Percentiles rank a stretch among this genome's conserved stretches.
Evolutionary conservation across 2,113 vertebrate genomes (phyloP).

Genomic region (Bucco capensis): DNA sequence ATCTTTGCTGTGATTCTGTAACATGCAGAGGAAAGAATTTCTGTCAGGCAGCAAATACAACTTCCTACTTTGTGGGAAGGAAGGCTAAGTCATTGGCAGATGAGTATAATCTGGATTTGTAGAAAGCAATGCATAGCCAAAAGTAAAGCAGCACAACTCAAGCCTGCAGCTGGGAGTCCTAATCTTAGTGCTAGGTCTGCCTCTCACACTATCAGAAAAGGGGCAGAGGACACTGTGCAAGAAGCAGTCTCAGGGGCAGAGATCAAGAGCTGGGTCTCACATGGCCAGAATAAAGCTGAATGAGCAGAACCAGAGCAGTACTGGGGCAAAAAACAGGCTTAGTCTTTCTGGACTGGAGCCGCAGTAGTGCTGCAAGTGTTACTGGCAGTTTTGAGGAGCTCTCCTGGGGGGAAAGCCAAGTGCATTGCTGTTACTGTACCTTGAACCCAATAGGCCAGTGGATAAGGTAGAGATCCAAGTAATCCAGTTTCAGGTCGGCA

Average conservation of each 20-base stretch:
- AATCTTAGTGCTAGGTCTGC: background rate
- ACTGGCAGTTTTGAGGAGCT: background rate
- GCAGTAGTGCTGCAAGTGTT: background rate
- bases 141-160: background rate
- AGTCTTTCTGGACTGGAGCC: background rate
- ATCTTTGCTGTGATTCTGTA: background rate
- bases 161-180: background rate
- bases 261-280: background rate
- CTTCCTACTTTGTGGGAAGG: background rate
- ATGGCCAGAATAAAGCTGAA: background rate
- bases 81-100: background rate
- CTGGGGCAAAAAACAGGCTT: background rate
- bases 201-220: background rate
- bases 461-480: constrained; percentile 88
- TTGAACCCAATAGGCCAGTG: constrained; percentile 87
- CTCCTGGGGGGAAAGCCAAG: background rate
- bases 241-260: background rate
- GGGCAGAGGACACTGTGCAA: background rate
- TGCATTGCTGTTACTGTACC: constrained; percentile 59
- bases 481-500: constrained; percentile 80
- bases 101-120: background rate
- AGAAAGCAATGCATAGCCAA: background rate
- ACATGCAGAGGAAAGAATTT: background rate
- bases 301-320: background rate
- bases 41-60: background rate